Evolutionary conservation across 2,113 vertebrate species (phyloP).

Genomic region (Lanius ludovicianus): DNA sequence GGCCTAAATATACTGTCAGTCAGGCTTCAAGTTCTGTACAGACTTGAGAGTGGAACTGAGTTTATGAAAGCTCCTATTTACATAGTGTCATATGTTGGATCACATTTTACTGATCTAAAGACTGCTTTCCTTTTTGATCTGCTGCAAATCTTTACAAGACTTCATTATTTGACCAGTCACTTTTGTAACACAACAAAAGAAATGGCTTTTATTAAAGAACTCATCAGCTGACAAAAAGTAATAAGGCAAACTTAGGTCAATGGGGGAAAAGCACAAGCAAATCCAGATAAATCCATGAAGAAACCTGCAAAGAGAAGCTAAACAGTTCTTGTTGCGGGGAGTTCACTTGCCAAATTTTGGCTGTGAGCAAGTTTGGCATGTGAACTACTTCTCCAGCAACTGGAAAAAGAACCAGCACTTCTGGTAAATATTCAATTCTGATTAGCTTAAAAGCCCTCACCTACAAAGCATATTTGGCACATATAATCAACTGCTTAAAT

Average conservation of each 20-base stretch:
- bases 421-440: background rate
- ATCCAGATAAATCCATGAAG: background rate
- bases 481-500: background rate
- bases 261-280: background rate
- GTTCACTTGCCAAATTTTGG: background rate
- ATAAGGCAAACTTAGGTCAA: background rate
- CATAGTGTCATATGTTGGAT: background rate
- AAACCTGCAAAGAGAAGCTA: background rate
- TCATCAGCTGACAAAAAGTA: background rate
- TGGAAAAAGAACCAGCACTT: background rate
- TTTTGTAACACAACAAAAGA: background rate
- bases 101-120: background rate
- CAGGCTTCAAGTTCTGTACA: background rate
- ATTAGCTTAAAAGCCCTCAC: background rate
- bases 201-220: background rate
- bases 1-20: background rate
- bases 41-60: background rate
- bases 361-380: background rate
- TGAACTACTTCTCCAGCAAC: background rate
- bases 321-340: background rate
- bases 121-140: background rate
- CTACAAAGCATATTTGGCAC: background rate
- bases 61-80: background rate
- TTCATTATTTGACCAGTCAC: background rate
- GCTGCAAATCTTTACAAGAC: background rate